phyloP scores from a whole-genome alignment of 2,888 invertebrate species.

The Drosophila affinis region DNA sequence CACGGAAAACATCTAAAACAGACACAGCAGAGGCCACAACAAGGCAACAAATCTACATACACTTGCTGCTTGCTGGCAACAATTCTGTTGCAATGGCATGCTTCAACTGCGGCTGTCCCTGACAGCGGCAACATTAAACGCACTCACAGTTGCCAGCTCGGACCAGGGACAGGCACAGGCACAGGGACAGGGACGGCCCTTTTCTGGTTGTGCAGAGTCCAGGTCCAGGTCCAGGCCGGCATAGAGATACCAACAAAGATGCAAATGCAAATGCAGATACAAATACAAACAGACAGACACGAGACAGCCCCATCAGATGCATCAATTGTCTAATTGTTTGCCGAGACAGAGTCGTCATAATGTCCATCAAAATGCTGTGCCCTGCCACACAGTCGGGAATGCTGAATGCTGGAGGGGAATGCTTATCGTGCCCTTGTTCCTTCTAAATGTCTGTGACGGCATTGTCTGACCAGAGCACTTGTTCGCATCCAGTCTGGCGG shows the following conservation, averaged over 20 bases:
- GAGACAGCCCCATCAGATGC: slow-evolving; percentile 61
- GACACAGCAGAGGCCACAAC: slow-evolving; percentile 18
- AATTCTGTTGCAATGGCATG: slow-evolving; percentile 41
- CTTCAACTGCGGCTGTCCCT: slow-evolving; percentile 61
- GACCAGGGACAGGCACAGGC: slow-evolving; percentile 32
- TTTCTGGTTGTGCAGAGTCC: slow-evolving; percentile 57
- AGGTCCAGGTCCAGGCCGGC: no score
- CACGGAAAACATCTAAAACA: slow-evolving; percentile 46
- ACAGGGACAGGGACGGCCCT: slow-evolving; percentile 49
- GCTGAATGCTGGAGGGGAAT: slow-evolving; percentile 8
- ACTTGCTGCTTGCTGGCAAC: slow-evolving; percentile 35
- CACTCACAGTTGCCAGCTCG: slow-evolving; percentile 41
- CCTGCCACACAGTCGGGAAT: slow-evolving; percentile 1
- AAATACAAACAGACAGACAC: slow-evolving; percentile 51
- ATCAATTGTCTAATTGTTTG: slow-evolving; percentile 78
- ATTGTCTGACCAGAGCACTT: slow-evolving; percentile 24
- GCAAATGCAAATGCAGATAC: slow-evolving; percentile 34
- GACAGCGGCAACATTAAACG: slow-evolving; percentile 70
- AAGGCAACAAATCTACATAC: slow-evolving; percentile 41
- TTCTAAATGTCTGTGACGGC: slow-evolving; percentile 30
- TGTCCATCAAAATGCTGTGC: slow-evolving; percentile 67
- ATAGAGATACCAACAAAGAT: slow-evolving; percentile 26
- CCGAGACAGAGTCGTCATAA: slow-evolving; percentile 76
- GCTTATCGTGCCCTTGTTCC: slow-evolving; percentile 8
- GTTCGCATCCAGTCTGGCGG: slow-evolving; percentile 21